These are phyloP conservation scores for Catocala nupta DNA, from an alignment of 2,888 invertebrate genomes.

Conservation along the genomic window DNA sequence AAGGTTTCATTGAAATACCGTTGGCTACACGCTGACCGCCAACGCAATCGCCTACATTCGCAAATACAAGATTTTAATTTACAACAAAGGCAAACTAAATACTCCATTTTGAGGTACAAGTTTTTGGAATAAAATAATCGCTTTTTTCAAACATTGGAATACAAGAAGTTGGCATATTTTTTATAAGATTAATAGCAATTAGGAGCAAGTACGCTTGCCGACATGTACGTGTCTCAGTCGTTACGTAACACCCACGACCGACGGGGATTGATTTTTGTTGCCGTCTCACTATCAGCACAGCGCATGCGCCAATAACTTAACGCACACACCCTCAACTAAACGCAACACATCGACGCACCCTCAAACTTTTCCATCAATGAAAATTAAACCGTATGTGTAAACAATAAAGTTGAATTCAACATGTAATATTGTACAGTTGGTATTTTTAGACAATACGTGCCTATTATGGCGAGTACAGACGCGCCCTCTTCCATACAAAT, in stretches of 20 bases:
- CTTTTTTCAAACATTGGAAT: slow-evolving; percentile 16
- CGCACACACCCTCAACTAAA: slow-evolving; percentile 65
- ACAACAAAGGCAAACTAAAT: too few relatives aligned
- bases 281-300: slow-evolving; percentile 57
- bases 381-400: slow-evolving; percentile 43
- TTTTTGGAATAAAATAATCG: too few relatives aligned
- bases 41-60: slow-evolving; percentile 38
- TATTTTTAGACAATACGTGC: slow-evolving; percentile 85
- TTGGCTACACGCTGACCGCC: slow-evolving; percentile 20
- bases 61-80: neutral
- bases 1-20: slow-evolving; percentile 21
- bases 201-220: slow-evolving; percentile 66
- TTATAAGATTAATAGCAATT: slow-evolving; percentile 69
- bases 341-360: slow-evolving; percentile 62
- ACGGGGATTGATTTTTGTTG: slow-evolving; percentile 84
- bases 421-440: slow-evolving; percentile 43
- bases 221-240: slow-evolving; percentile 70
- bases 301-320: slow-evolving; percentile 78
- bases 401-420: slow-evolving; percentile 41
- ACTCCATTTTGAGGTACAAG: too few relatives aligned
- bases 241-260: slow-evolving; percentile 85
- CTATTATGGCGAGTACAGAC: slow-evolving; percentile 73
- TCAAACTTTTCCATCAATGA: slow-evolving; percentile 20
- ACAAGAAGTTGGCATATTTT: slow-evolving; percentile 27
- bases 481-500: slow-evolving; percentile 85